Base-by-base conservation (phyloP, 92 coral and sea anemone species). In the Pocillopora meandrina region DNA sequence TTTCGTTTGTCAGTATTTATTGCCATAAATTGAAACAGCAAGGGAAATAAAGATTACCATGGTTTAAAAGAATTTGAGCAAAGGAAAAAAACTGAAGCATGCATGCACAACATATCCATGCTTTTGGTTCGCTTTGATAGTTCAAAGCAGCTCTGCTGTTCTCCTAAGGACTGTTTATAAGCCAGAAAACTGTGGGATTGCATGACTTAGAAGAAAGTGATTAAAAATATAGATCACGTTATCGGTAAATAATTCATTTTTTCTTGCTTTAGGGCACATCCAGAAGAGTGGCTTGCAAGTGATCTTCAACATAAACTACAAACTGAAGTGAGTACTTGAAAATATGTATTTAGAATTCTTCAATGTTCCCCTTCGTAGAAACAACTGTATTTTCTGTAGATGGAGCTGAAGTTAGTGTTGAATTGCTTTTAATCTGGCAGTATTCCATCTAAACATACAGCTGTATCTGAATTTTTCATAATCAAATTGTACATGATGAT, bases 231-330 rank as follows among this genome's bases (percentile, higher is more conserved):
- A 35, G 52, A 42, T 42, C 52, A 42, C 52, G 52, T 70, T 9
- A 33, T 16, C 0, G 52, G 34, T 4, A 5, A 12, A 68, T 68
- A 11, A 34, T 20, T 36, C 12, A 36, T 61, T 61, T 61, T 33
- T 75, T 67, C 61, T 82, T 56, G 56, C 69, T 47, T 69, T 74
- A 96, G 99, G 89, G 98, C 91, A 84, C 90, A 90, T 69, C 91
- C 98, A 55, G 92, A 93, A 68, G 85, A 95, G 42, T 97, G 99
- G 99, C 91, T 97, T 15, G 93, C 99, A 15, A 92, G 89, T 75
- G 99, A 97, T 70, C 91, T 97, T 5, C 95, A 94, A 23, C 92
- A 90, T 12, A 91, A 93, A 75, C 90, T 97, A 12, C 97, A 89
- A 61, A 82, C 61, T 60, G 97, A 97, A 95, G 98, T 96, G 79